Evolutionary conservation across 2,113 vertebrate genomes (phyloP), one percentile per base, ranked within the genome.

Genomic region (Neoarius graeffei): DNA sequence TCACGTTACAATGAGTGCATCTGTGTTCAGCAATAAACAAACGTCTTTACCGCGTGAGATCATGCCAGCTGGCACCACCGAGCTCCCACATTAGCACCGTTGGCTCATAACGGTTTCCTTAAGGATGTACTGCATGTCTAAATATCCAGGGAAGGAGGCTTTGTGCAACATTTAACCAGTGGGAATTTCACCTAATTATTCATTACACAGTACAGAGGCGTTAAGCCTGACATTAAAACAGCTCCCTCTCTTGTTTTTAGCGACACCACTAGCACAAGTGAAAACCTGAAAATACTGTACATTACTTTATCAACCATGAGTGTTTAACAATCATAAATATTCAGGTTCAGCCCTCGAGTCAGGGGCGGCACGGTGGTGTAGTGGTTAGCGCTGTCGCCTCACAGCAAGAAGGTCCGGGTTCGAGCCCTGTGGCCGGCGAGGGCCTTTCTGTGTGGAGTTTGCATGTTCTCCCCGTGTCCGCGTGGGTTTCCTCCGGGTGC

Each of bases 241-340:
- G 13, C 60, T 8, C 30, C 35, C 48, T 27, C 17, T 76, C 56
- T 66, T 27, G 27, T 59, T 87, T 25, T 56, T 2, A 20, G 35
- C 86, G 25, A 48, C 23, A 48, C 7, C 14, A 30, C 27, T 3
- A 42, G 35, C 20, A 14, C 19, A 42, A 59, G 42, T 86, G 30
- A 83, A 89, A 50, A 35, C 80, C 30, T 25, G 50, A 87, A 42
- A 30, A 11, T 86, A 86, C 23, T 84, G 74, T 50, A 82, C 60
- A 85, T 19, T 82, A 42, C n/a, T 17, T 60, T 81, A 91, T 89
- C 77, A 77, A 62, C 6, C 48, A 54, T n/a, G 48, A 84, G 48
- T 90, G 57, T 89, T 86, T 91, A 88, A 56, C 74, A 42, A 73
- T 85, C 57, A 85, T 84, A 91, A 5, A 9, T 52, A 30, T 30